Base-by-base conservation (phyloP, 2,888 invertebrate genomes). In the Aleiodes leptofemur region DNA sequence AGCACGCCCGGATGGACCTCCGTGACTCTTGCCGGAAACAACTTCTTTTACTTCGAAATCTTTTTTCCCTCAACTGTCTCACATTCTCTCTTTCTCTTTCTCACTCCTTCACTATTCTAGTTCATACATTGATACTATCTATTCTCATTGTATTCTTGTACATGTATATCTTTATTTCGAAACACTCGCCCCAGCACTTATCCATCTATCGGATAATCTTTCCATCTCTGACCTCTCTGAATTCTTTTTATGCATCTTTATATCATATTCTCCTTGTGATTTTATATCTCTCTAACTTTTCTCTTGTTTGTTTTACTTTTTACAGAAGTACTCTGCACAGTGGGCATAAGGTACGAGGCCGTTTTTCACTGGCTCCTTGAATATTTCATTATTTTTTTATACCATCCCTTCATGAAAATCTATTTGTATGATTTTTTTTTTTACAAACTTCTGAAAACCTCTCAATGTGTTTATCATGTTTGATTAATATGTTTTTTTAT, bases 291-390 rank as follows among this genome's bases (percentile, higher is more conserved):
- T 88, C 86, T 88, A 89, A 89, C 86, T 86, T 81, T 87, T 84
- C 84, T 86, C 82, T 86, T 87, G 85, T 88, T 87, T 88, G 84
- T 85, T 89, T 43, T 43, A 43, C 86, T 85, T 84, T 87, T 89
- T 89, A 83, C 89, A 89, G 89, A 88, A 89, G 86, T 82, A 85
- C 86, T 85, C 88, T 89, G 82, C 87, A 87, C 87, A 86, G 88
- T 83, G 88, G 89, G 79, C 86, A 89, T 84, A 89, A 89, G 89
- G 89, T 89, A 89, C 82, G 87, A 85, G 80, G 68, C 68, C 66
- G 34, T 51, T 69, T 43, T 69, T 69, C 74, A 74, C 69, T 57
- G 68, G 51, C 56, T 74, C 16, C 55, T 43, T 55, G 14, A 55
- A 55, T 43, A 43, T 31, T 70, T 56, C 51, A 34, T 69, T 70